A percentile compares a stretch with the other conserved stretches of the same genome.
Conservation (phyloP, 2,113 vertebrate genomes). For the Lepidothrix coronata region DNA sequence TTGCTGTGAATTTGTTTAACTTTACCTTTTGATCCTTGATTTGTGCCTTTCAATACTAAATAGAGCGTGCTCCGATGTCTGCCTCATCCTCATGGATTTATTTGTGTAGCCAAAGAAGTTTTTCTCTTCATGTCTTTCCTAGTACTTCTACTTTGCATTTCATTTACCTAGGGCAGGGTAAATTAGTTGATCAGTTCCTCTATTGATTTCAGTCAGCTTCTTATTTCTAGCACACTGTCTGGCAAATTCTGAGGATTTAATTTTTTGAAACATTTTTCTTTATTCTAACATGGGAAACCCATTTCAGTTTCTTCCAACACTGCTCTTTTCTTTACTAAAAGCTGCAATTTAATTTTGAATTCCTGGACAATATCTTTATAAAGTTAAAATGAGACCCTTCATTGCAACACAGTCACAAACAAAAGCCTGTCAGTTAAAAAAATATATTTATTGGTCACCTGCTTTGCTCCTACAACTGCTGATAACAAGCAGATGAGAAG, state of each 20-base stretch:
- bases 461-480: constrained; percentile 19
- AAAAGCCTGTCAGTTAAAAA: constrained; percentile 9
- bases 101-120: background rate
- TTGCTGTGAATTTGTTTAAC: background rate
- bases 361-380: background rate
- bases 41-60: background rate
- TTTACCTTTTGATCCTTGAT: background rate
- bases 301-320: background rate
- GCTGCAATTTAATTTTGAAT: background rate
- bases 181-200: background rate
- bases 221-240: background rate
- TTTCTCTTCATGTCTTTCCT: background rate
- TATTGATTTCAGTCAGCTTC: background rate
- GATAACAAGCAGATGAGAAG: constrained; percentile 70
- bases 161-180: background rate
- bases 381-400: background rate
- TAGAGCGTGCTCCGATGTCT: fast-evolving
- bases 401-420: background rate
- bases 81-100: background rate
- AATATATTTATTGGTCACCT: constrained; percentile 49
- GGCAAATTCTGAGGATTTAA: background rate
- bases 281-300: background rate
- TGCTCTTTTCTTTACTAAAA: background rate
- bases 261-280: background rate
- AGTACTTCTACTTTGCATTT: background rate